Evolutionary conservation across 2,113 vertebrate species (phyloP), one percentile per base, ranked within the genome.

Genomic region (Nycticorax nycticorax): DNA sequence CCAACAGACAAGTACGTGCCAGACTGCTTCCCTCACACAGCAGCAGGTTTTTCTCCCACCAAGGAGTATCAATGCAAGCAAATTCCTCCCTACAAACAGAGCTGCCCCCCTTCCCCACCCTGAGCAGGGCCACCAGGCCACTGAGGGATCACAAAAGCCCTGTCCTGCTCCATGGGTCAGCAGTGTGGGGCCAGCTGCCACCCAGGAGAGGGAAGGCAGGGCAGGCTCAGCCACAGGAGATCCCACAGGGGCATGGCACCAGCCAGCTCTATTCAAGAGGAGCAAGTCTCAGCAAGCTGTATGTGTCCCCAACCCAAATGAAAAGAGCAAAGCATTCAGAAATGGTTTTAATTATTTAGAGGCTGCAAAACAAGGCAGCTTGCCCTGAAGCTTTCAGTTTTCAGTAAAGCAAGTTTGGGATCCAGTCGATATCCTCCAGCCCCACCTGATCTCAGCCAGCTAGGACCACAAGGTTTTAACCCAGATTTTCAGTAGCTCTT

Each of bases 321-420:
- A 82, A 71, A 66, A 87, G 35, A 88, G 78, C 77, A 89, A 78
- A 85, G 57, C 66, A 8, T 79, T 94, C 87, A 95, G 85, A 95
- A 95, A 93, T n/a, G 12, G 48, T 96, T 94, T 96, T 72, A 94
- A 94, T 96, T 95, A 96, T 89, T 96, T 81, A 91, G 57, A 92
- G 73, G 66, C 78, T 88, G 81, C 89, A 92, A 93, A 92, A 93
- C 77, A 95, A 85, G 73, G 80, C 93, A 88, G 81, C 56, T 75
- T 55, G 24, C 88, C 84, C 81, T 26, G 66, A 64, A 96, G 89
- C 87, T 71, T 92, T 89, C 68, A 14, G 76, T 81, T 91, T 88
- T 41, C 81, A 68, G 72, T 47, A 76, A 68, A 92, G 60, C 37
- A 71, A 87, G 69, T 64, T 26, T 28, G 20, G 77, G 89, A 89